Evolutionary conservation across 2,888 invertebrate species (phyloP).

Genomic region (Omphaloscelis lunosa): DNA sequence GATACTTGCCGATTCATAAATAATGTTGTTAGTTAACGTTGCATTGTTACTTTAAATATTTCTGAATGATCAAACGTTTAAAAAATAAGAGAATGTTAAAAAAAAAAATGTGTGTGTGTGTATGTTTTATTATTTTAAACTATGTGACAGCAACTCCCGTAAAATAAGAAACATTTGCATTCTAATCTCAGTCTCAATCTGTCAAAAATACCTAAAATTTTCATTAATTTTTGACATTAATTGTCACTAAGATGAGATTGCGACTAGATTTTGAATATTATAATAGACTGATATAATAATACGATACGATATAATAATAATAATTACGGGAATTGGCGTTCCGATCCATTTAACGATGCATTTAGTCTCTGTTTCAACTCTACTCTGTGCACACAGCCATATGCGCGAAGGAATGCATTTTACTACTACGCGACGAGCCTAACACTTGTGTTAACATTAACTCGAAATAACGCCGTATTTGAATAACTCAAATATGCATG

Average conservation of each 20-base stretch:
- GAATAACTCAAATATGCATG: slow-evolving; percentile 50
- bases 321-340: background rate
- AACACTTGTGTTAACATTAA: slow-evolving; percentile 73
- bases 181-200: too few species aligned
- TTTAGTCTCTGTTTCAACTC: slow-evolving; percentile 29
- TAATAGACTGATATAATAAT: background rate
- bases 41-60: background rate
- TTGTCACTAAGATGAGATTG: background rate
- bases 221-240: background rate
- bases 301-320: too few species aligned
- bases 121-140: background rate
- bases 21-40: background rate
- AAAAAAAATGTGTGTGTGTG: too few species aligned
- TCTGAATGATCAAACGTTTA: background rate
- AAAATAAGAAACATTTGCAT: background rate
- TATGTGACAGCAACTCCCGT: background rate
- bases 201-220: too few species aligned
- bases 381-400: slow-evolving; percentile 62
- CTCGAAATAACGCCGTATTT: slow-evolving; percentile 61
- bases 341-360: background rate
- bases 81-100: background rate
- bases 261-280: background rate
- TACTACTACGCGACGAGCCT: slow-evolving; percentile 59
- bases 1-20: background rate
- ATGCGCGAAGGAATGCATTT: slow-evolving; percentile 67